Evolutionary conservation across 35 echinoderm and acorn worm species (phyloP).

Genomic region (Apostichopus parvimensis): DNA sequence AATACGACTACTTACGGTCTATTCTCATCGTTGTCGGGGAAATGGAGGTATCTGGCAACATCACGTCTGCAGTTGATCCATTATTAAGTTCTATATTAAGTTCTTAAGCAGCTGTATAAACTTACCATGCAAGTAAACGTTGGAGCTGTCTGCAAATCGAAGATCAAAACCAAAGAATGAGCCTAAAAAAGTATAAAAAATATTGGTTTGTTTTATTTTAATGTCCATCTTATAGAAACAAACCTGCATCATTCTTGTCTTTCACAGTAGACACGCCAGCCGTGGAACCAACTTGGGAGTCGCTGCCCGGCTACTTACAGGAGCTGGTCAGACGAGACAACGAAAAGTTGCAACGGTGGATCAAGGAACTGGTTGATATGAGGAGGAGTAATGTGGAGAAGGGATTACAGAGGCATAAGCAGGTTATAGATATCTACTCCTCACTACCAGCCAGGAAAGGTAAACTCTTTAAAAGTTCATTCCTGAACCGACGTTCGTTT

Average conservation of each 20-base stretch:
- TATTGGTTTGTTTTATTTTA: no score
- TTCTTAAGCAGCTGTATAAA: no score
- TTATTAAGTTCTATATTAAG: no score
- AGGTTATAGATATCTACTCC: slow-evolving; percentile 73
- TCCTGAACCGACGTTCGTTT: not conserved
- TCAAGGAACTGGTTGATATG: slow-evolving; percentile 76
- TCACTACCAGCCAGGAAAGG: slow-evolving; percentile 63
- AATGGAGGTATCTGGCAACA: no score
- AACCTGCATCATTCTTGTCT: not conserved
- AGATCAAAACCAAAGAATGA: no score
- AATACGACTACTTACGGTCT: no score
- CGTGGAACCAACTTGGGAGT: not conserved
- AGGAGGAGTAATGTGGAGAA: slow-evolving; percentile 67
- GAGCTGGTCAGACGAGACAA: slow-evolving; percentile 78
- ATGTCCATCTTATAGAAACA: no score
- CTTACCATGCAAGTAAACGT: no score
- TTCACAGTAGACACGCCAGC: slow-evolving; percentile 11
- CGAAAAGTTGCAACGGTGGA: slow-evolving; percentile 68
- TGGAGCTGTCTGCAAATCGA: no score
- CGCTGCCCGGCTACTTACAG: slow-evolving; percentile 64
- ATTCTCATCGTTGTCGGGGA: no score
- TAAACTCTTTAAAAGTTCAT: slow-evolving; percentile 6
- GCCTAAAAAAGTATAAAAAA: no score
- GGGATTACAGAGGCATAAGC: slow-evolving; percentile 66
- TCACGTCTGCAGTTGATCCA: no score